Conservation (phyloP, 1,140 invertebrate genomes). For the Homalodisca vitripennis region DNA sequence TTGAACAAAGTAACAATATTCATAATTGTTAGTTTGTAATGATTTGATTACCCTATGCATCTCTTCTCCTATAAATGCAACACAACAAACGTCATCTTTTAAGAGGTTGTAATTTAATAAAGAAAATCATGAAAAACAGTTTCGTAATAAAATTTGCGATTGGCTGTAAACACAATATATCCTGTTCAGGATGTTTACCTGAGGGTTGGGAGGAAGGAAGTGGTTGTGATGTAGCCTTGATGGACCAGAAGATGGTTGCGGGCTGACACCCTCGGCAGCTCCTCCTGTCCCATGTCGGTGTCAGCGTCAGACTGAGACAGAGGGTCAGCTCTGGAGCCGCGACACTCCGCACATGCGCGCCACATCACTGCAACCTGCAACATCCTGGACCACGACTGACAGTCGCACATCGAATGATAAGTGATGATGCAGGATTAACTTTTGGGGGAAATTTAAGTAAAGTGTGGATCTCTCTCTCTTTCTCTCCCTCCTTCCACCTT, state of each 20-base stretch:
- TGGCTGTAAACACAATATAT: too few relatives aligned
- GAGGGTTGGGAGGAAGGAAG: conserved; percentile 16
- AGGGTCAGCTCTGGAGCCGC: neutral
- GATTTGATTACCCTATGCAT: too few relatives aligned
- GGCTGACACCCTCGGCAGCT: neutral
- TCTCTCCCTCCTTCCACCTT: too few relatives aligned
- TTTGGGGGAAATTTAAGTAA: neutral
- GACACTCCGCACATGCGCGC: neutral
- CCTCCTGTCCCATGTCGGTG: neutral
- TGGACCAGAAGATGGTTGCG: conserved; percentile 4
- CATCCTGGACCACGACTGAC: neutral
- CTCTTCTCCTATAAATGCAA: too few relatives aligned
- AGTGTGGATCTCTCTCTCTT: too few relatives aligned
- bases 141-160: too few relatives aligned
- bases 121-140: too few relatives aligned
- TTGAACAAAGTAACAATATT: too few relatives aligned
- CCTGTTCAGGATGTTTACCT: too few relatives aligned
- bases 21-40: too few relatives aligned
- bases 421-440: neutral
- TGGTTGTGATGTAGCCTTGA: neutral
- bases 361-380: neutral
- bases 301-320: neutral
- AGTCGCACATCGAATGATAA: neutral
- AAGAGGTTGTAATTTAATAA: too few relatives aligned
- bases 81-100: too few relatives aligned